Base-by-base conservation (phyloP, 37 sponge, comb jelly and placozoan species). In the Agelas oroides region DNA sequence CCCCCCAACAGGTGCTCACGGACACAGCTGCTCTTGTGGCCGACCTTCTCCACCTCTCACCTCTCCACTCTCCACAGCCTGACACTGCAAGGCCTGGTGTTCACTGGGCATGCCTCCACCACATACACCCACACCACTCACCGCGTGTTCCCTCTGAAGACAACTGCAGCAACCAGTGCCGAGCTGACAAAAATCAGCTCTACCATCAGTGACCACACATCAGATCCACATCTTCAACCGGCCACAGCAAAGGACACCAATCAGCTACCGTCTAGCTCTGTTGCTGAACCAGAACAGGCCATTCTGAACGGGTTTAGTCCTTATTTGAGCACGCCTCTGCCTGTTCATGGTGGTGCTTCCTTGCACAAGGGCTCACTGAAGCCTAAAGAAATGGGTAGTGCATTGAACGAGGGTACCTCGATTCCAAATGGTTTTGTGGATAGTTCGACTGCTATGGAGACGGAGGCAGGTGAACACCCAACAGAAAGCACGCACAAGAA, bases 11-110 rank as follows among this genome's bases (percentile, higher is more conserved):
- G 68, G 71, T 59, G 57, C 53, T 20, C 75, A 11, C 15, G 27
- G 5, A 70, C 78, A 11, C 79, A 70, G 58, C 81, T 94, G 11
- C 71, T 87, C 53, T 67, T 94, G 57, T 81, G 88, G 82, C 95
- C 95, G 0, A 20, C 18, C 54, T 64, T 87, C 31, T 21, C 27
- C 5, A 58, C 81, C 58, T 87, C 88, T n/a, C 41, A 54, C 32
- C 31, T 69, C 28, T 53, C 91, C 20, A 54, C 83, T 24, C 17
- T 24, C 11, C 35, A 77, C 73, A 94, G 91, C 57, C 64, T 85
- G 27, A 40, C 71, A 39, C 82, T 94, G 28, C 59, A 30, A 53
- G 57, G 35, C 18, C 77, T 94, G 21, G 81, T 94, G 79, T 88
- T 94, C 65, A 77, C 87, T 12, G 30, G 78, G 31, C 87, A 81